Base-by-base conservation (phyloP, 2,888 invertebrate species). In the Noctua janthe region DNA sequence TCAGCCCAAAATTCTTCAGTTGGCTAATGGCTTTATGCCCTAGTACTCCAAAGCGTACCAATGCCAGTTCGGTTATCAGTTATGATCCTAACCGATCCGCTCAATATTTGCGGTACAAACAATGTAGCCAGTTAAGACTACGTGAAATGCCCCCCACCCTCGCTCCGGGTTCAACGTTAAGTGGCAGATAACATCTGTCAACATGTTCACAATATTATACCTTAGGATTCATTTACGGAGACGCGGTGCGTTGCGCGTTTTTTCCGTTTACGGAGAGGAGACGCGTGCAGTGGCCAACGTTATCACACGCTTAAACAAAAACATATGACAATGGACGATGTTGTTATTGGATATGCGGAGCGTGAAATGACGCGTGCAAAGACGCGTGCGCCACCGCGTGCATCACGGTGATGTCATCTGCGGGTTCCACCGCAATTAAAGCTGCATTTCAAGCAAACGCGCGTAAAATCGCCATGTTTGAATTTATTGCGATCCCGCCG, bases 11-110 rank as follows among this genome's bases (percentile, higher is more conserved):
- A 80, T 77, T 78, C 73, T 75, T 80, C 75, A 85, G 82, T 90
- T 87, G 78, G 88, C 78, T 87, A 81, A 80, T 87, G 70, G 83
- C 59, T 79, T 43, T 51, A 78, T 74, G 35, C 47, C 82, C 78
- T 66, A 51, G 76, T 77, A 86, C 78, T 77, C 80, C 49, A 83
- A 49, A 76, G 73, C 67, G 77, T 72, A 70, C 75, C 81, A 80
- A 80, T 79, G 79, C 83, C 87, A 85, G 84, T 54, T 75, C 66
- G 69, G 67, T 79, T 82, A 87, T 89, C 84, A 82, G 88, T 89
- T 84, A 86, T 82, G 85, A 83, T 84, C 81, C 83, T 83, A 86
- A 70, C 73, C 56, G 73, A 90, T 88, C 88, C 85, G 49, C 79
- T 71, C 64, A 77, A 78, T 90, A 88, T 91, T 90, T 89, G 83